A percentile compares a stretch with the other conserved stretches of the same genome.
Conservation (phyloP, 2,113 vertebrate genomes). For the Microtus oregoni region DNA sequence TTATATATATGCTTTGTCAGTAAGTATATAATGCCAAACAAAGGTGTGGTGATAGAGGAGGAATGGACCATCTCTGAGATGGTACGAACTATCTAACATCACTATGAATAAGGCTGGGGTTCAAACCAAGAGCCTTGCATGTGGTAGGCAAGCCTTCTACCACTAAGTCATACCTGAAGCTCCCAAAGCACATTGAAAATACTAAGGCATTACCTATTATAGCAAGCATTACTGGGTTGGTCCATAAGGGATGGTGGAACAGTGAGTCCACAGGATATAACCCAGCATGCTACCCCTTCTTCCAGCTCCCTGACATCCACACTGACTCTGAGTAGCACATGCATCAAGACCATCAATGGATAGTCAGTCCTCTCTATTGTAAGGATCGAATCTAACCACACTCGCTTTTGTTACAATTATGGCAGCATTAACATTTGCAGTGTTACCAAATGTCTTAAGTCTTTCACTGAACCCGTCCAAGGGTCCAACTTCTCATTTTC, state of each 20-base stretch:
- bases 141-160: neutral
- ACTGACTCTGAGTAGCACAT: neutral
- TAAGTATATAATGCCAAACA: neutral
- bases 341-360: neutral
- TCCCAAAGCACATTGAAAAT: neutral
- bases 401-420: slow-evolving; percentile 12
- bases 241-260: neutral
- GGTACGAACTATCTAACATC: neutral
- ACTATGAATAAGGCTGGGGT: neutral
- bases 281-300: neutral
- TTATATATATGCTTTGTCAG: neutral
- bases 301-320: neutral
- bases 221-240: neutral
- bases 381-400: neutral
- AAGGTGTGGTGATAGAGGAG: neutral
- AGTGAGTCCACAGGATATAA: accelerated
- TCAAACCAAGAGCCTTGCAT: neutral
- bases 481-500: neutral
- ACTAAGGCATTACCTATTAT: neutral
- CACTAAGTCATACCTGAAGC: neutral
- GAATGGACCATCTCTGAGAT: neutral
- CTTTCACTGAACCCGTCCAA: neutral
- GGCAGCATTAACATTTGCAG: neutral
- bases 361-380: neutral
- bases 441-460: neutral